These are phyloP conservation scores for Drepana arcuata DNA, from an alignment of 1,140 invertebrate species.

Conservation along the genomic window DNA sequence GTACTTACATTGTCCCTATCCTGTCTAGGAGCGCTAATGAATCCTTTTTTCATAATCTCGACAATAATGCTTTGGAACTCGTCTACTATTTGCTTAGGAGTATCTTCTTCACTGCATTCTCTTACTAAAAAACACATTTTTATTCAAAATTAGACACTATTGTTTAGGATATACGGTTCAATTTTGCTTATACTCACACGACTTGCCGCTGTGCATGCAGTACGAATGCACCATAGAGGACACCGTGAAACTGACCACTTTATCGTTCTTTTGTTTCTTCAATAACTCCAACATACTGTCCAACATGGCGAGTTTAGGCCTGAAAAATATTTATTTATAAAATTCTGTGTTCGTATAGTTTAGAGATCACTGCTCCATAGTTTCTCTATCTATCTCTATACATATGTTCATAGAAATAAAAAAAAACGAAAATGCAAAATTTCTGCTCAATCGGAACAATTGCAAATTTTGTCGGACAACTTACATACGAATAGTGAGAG, in stretches of 20 bases:
- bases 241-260: conserved; percentile 78
- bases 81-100: conserved; percentile 36
- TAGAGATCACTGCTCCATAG: too few relatives aligned
- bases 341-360: too few relatives aligned
- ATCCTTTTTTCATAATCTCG: conserved; percentile 26
- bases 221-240: conserved; percentile 82
- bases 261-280: conserved; percentile 67
- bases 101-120: conserved; percentile 60
- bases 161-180: too few relatives aligned
- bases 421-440: background rate
- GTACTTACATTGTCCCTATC: conserved; percentile 47
- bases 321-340: conserved; percentile 26
- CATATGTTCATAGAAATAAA: too few relatives aligned
- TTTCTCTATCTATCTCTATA: too few relatives aligned
- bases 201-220: conserved; percentile 73
- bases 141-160: too few relatives aligned
- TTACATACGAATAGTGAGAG: too few relatives aligned
- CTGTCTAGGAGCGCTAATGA: conserved; percentile 28
- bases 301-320: conserved; percentile 74
- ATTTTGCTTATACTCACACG: too few relatives aligned
- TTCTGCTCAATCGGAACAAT: too few relatives aligned
- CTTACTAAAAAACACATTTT: conserved; percentile 50
- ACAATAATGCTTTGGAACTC: conserved; percentile 52
- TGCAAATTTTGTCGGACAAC: too few relatives aligned
- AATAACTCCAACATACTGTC: conserved; percentile 73